Evolutionary conservation across 2,888 invertebrate genomes (phyloP), one percentile per base, ranked within the genome.

Genomic region (Pimpla rufipes): DNA sequence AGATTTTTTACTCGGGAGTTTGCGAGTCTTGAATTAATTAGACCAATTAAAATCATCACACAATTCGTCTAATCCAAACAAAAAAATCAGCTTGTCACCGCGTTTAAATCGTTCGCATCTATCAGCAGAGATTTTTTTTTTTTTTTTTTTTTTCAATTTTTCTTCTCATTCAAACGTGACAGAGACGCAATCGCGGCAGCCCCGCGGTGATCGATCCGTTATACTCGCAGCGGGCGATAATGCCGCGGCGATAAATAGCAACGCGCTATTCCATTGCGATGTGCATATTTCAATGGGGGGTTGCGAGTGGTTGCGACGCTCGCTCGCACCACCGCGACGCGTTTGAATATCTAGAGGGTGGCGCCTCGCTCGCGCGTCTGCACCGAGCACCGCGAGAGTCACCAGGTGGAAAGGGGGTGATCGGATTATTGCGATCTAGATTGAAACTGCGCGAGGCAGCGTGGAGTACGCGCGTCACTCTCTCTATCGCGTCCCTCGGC

Each of bases 391-490:
- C 59, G 59, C 37, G 59, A 62, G 37, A 16, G 59, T 62, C 59
- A 16, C 37, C 59, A 64, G 18, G 35, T n/a, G 45, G 40, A 45
- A 57, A 57, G 70, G 29, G 29, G 64, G 68, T 62, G 79, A 84
- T 84, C 70, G 62, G 71, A 82, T 81, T 79, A 84, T 79, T 82
- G 76, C 79, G 55, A 84, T 75, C 62, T 55, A 71, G 73, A 79
- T 85, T 83, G 77, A 79, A 83, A 83, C 73, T 70, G 67, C 37
- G 67, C 29, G 83, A 81, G 84, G 82, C 57, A 68, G 67, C 29
- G 83, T 80, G 84, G 82, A 52, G 71, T 81, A 86, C 83, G 74
- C 55, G 40, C 55, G 55, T 70, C 55, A 42, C 59, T 29, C 29
- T 57, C 29, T 29, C 29, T 29, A 29, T 29, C 29, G 29, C 70